Percentiles rank a stretch among this genome's conserved stretches.
Evolutionary conservation across 2,797 vertebrate species (phyloP).

Genomic region (Sebastes minor): DNA sequence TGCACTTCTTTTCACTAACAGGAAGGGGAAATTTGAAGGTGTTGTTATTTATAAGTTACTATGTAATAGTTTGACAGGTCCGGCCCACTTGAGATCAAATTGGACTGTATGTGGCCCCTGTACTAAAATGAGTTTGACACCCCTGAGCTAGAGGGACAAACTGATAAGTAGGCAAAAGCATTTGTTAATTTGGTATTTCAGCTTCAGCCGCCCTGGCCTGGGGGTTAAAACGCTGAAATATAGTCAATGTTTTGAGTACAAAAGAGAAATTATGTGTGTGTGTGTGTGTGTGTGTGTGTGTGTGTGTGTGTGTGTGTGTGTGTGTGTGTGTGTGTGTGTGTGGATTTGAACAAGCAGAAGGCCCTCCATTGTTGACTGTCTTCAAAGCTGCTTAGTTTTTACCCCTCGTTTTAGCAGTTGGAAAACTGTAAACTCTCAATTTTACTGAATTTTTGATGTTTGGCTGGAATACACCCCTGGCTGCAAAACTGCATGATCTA

Average conservation of each 20-base stretch:
- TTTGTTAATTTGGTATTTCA: too few relatives aligned
- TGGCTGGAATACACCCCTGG: not conserved
- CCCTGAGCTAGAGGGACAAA: not conserved
- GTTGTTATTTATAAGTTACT: too few relatives aligned
- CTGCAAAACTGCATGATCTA: not conserved
- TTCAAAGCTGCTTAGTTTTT: not conserved
- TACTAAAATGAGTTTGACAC: too few relatives aligned
- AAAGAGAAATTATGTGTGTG: not conserved
- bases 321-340: not conserved
- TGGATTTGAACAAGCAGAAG: not conserved
- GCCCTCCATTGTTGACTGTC: not conserved
- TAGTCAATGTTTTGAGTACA: not conserved
- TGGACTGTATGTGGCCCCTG: too few relatives aligned
- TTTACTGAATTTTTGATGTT: not conserved
- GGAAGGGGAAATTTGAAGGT: too few relatives aligned
- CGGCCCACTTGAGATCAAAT: too few relatives aligned
- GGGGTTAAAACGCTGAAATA: not conserved
- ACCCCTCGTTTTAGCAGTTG: not conserved
- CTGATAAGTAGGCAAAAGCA: not conserved
- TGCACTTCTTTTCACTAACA: too few relatives aligned
- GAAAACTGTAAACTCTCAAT: not conserved
- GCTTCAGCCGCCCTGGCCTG: not conserved
- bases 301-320: too few relatives aligned
- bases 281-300: too few relatives aligned
- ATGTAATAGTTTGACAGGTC: too few relatives aligned